A percentile compares a stretch with the other conserved stretches of the same genome.
Conservation (phyloP, 2,797 vertebrate genomes). For the Mus caroli region DNA sequence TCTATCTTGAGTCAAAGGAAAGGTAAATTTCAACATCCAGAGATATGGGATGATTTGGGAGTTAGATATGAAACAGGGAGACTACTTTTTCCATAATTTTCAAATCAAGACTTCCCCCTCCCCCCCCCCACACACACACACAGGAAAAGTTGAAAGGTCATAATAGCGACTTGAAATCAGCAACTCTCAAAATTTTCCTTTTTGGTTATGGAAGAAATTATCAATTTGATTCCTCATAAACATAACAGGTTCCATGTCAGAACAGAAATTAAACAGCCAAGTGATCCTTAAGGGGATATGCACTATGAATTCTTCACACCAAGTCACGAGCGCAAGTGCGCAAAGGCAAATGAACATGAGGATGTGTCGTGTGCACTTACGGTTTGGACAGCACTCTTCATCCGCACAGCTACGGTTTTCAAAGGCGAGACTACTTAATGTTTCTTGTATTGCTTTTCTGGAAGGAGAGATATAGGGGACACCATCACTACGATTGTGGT, state of each 20-base stretch:
- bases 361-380: slow-evolving; percentile 71
- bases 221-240: slow-evolving; percentile 85
- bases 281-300: slow-evolving; percentile 81
- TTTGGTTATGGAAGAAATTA: slow-evolving; percentile 80
- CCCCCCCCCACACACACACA: no score
- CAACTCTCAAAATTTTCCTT: slow-evolving; percentile 85
- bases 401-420: slow-evolving; percentile 86
- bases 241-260: slow-evolving; percentile 81
- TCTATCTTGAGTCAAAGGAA: not conserved
- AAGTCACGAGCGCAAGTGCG: slow-evolving; percentile 74
- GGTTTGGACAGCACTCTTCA: slow-evolving; percentile 84
- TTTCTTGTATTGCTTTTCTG: slow-evolving; percentile 82
- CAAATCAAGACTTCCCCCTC: not conserved
- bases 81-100: slow-evolving; percentile 40
- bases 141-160: slow-evolving; percentile 80
- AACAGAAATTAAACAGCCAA: slow-evolving; percentile 85
- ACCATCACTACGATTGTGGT: slow-evolving; percentile 78
- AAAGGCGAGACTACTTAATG: slow-evolving; percentile 83
- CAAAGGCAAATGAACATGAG: slow-evolving; percentile 76
- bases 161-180: slow-evolving; percentile 84
- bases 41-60: slow-evolving; percentile 64
- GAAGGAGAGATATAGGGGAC: slow-evolving; percentile 80
- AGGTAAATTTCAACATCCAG: slow-evolving; percentile 42
- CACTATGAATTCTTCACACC: slow-evolving; percentile 83
- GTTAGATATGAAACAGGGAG: slow-evolving; percentile 51